Percentiles rank a stretch among this genome's conserved stretches.
Conservation (phyloP, 2,888 invertebrate species). For the Tetanocera ferruginea region DNA sequence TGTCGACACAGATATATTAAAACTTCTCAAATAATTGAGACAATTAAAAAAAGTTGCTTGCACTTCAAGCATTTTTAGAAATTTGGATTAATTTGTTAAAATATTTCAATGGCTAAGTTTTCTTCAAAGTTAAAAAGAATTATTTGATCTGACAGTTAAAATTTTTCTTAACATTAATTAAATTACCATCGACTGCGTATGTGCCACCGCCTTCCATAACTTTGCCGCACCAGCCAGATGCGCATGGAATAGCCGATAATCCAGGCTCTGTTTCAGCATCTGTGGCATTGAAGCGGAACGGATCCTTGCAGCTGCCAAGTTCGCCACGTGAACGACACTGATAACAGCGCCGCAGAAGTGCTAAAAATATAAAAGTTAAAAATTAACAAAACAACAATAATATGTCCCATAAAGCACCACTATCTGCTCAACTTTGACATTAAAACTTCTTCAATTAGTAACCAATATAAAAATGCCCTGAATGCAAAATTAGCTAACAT, state of each 20-base stretch:
- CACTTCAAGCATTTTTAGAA: background rate
- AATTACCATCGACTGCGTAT: slow-evolving; percentile 82
- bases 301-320: slow-evolving; percentile 89
- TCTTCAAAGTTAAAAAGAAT: too few species aligned
- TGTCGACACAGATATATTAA: too few species aligned
- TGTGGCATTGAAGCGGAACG: slow-evolving; percentile 84
- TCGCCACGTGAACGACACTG: slow-evolving; percentile 90
- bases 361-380: slow-evolving; percentile 67
- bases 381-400: slow-evolving; percentile 34
- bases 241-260: slow-evolving; percentile 83
- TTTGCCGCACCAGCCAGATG: slow-evolving; percentile 94
- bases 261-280: slow-evolving; percentile 80
- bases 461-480: too few species aligned
- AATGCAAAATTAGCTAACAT: slow-evolving; percentile 2
- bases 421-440: slow-evolving; percentile 38
- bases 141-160: background rate
- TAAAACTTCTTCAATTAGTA: background rate
- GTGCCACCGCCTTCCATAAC: slow-evolving; percentile 85
- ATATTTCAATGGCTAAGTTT: background rate
- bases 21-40: too few species aligned
- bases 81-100: background rate
- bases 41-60: background rate
- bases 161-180: background rate
- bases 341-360: slow-evolving; percentile 81
- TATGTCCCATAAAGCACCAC: slow-evolving; percentile 17